Base-by-base conservation (phyloP, 2,797 vertebrate genomes). In the Mycteria americana region DNA sequence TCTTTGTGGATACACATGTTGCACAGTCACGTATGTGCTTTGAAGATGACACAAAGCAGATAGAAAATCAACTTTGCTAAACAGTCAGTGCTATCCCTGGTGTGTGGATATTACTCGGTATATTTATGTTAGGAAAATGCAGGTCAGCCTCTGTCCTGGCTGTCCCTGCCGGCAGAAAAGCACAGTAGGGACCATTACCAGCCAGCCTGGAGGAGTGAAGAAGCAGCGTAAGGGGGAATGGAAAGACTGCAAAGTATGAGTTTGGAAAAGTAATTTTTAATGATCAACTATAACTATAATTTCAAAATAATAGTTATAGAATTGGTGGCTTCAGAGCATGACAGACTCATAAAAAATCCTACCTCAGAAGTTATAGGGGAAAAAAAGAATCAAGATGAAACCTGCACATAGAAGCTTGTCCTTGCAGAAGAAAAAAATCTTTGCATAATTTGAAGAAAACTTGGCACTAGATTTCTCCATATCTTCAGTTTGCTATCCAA, bases 91-190 rank as follows among this genome's bases (percentile, higher is more conserved):
- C 25, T 54, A 3, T 1, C 23, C 14, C 57, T n/a, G n/a, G 10
- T n/a, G 39, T 19, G 28, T 2, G 4, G 45, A 6, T 51, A 9
- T 19, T 30, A 13, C 10, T 45, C 2, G 1, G 31, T 24, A 7
- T 11, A 11, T 31, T 31, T 45, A 22, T 12, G 53, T 21, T 3
- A 28, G 43, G 25, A 51, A 82, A 63, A 51, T 8, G 30, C 54
- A 60, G 68, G 39, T 50, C 63, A 83, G 50, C 8, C 23, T 17
- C 33, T 33, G 41, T 25, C 31, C 85, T 35, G 70, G 33, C 78
- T 72, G 53, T 39, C 51, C 76, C 39, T 53, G 27, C 45, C 21
- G 48, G 33, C 77, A 74, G 31, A 48, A 78, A 46, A 74, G 31
- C 60, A 13, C 43, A 18, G 59, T 9, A 57, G 60, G 39, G 45